Base-by-base conservation (phyloP, 2,888 invertebrate genomes). In the Nebria salina region DNA sequence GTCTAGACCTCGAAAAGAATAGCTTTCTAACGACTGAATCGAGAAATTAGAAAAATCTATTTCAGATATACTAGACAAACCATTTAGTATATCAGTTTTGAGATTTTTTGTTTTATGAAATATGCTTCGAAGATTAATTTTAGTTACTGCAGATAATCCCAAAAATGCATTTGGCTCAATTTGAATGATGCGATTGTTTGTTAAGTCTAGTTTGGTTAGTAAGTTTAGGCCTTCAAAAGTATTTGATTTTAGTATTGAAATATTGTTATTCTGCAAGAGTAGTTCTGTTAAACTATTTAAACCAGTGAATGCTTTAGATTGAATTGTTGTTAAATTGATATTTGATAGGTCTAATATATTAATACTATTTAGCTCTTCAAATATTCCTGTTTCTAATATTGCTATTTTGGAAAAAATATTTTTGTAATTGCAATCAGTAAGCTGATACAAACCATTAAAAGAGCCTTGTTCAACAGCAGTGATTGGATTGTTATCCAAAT, bases 261-360 rank as follows among this genome's bases (percentile, higher is more conserved):
- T 73, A 41, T 77, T 77, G 72, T 77, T 77, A 41, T 77, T 73
- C 20, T 76, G 41, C 26, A 76, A 68, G 25, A 20, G 11, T 72
- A 75, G 43, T 75, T 13, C 54, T 54, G 13, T 43, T 75, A 75
- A 54, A 75, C n/a, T 75, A 9, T 15, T 13, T 77, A 77, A 77
- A 5, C 72, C 77, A 54, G 11, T 20, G 68, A 77, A 77, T 72
- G 77, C 77, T 13, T 25, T 54, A 43, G 43, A 9, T 64, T 77
- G 34, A 25, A 77, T 72, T 2, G 26, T 11, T 72, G 11, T 11
- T 72, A 77, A 72, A 26, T 72, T 64, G 64, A 77, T 54, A 70
- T 70, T 72, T 41, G 77, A 72, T 54, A 77, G 72, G 43, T 77
- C 72, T 77, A 77, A 64, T 3, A 5, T 72, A 6, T 25, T 2